Percentiles rank a stretch among this genome's conserved stretches.
Conservation (phyloP, 1,140 invertebrate genomes). For the Tetramorium simillimum region DNA sequence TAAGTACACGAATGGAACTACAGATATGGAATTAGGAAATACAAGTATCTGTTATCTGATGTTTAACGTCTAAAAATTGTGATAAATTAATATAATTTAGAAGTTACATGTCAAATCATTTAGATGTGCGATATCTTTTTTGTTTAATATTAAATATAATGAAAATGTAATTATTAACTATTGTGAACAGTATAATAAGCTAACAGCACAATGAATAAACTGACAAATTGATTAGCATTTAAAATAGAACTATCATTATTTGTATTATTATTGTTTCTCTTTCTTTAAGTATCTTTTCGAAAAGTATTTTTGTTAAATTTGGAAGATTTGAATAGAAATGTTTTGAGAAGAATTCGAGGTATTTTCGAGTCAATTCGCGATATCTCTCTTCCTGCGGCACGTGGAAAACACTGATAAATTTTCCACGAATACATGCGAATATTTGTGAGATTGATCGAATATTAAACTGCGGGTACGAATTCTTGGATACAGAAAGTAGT, state of each 20-base stretch:
- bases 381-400: neutral
- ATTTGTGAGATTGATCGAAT: slow-evolving; percentile 31
- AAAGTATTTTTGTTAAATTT: slow-evolving; percentile 11
- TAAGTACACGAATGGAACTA: neutral
- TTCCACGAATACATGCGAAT: slow-evolving; percentile 17
- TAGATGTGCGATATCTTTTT: neutral
- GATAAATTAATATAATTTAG: neutral
- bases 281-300: neutral
- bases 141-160: neutral
- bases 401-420: slow-evolving; percentile 27
- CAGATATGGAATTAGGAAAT: neutral
- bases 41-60: neutral
- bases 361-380: neutral
- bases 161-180: neutral
- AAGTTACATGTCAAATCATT: neutral
- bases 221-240: neutral
- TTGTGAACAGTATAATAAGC: neutral
- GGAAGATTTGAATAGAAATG: neutral
- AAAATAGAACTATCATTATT: neutral
- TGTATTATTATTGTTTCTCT: neutral
- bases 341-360: neutral
- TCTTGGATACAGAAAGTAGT: neutral
- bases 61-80: neutral
- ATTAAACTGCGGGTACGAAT: neutral
- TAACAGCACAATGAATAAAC: neutral